Base-by-base conservation (phyloP, 1,140 invertebrate genomes). In the Elymnias hypermnestra region DNA sequence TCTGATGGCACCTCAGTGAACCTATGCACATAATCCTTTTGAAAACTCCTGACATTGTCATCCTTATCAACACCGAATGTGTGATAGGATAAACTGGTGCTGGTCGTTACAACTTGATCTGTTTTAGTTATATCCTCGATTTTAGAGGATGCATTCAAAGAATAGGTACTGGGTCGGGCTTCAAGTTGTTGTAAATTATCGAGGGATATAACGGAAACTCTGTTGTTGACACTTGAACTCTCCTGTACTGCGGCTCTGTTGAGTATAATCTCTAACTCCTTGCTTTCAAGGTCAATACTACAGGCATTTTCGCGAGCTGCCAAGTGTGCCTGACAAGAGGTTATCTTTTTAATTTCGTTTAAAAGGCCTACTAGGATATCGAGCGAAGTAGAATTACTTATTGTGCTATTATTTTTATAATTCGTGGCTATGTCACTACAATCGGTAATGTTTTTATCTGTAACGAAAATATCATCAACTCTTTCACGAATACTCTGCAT, bases 271-370 rank as follows among this genome's bases (percentile, higher is more conserved):
- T 73, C 55, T 3, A 65, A 26, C 10, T 65, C 53, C 42, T 62
- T 70, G 28, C 43, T 31, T 15, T 55, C 35, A 22, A 4, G 7
- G n/a, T 45, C 18, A 29, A 36, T 37, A 26, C 33, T 17, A 36
- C 19, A 39, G 33, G 51, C 36, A 22, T 43, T 33, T 23, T 39
- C 7, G 12, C 43, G 46, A 17, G 19, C 26, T 4, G 33, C n/a
- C 12, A 63, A 47, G 26, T 63, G 38, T 5, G 60, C 53, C 31
- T 74, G 69, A 56, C 53, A 63, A 13, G 57, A 48, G 13, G 76
- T 72, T 22, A 84, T 82, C 21, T 77, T 83, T 44, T 70, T 63
- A 42, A 83, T 84, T 61, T 84, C 77, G 47, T 77, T 77, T 33
- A 84, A 60, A 25, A 84, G 59, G 12, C 69, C 65, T 2, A 79